Percentiles rank a stretch among this genome's conserved stretches.
Evolutionary conservation across 2,113 vertebrate species (phyloP).

Genomic region (Laticauda laticaudata): DNA sequence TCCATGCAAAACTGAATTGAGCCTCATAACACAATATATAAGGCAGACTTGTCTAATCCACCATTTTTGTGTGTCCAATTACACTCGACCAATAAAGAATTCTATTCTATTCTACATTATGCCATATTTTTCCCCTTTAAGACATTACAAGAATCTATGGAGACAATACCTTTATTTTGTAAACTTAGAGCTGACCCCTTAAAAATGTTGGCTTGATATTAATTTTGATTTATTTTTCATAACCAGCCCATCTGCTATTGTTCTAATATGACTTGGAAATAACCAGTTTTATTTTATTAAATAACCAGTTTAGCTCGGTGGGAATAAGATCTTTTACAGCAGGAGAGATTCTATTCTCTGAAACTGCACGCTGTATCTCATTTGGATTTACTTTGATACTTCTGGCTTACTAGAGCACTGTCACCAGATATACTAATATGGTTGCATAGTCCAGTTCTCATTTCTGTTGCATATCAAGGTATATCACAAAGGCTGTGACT

Average conservation of each 20-base stretch:
- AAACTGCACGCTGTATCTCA: not conserved
- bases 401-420: not conserved
- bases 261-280: not conserved
- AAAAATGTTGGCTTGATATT: not conserved
- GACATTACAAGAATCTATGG: not conserved
- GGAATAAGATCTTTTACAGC: not conserved
- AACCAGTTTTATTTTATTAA: not conserved
- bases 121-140: not conserved
- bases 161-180: not conserved
- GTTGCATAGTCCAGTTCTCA: not conserved
- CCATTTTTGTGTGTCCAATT: not conserved
- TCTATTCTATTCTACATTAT: not conserved
- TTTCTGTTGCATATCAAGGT: not conserved
- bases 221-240: not conserved
- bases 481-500: not conserved
- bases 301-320: not conserved
- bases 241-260: not conserved
- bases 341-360: not conserved
- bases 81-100: not conserved
- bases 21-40: not conserved
- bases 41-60: not conserved
- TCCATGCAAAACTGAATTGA: not conserved
- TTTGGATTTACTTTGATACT: not conserved
- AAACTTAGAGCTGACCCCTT: not conserved
- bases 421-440: not conserved